Evolutionary conservation across 2,888 invertebrate species (phyloP), one percentile per base, ranked within the genome.

Genomic region (Orthosia incerta): DNA sequence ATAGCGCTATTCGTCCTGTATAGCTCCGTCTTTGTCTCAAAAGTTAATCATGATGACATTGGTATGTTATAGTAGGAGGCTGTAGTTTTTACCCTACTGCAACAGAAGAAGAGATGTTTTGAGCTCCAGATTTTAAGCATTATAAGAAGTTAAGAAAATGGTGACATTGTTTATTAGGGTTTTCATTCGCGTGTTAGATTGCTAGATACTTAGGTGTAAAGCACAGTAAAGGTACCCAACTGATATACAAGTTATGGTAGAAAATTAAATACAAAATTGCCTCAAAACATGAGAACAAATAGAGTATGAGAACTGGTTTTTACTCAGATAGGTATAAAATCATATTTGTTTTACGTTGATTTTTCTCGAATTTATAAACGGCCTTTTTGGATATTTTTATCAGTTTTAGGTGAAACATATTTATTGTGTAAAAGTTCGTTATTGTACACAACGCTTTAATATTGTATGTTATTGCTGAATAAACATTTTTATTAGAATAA

Each of bases 341-440:
- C 61, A 59, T 76, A 80, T 78, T 79, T 69, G 79, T 77, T 79
- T 67, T 65, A 67, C 68, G 68, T 81, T 71, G 26, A 53, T 70
- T 73, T 74, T 61, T 72, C 64, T 75, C 63, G 73, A 73, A 76
- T 80, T 83, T 83, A 78, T 56, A 71, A 61, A 70, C 59, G 67
- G 75, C 67, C 50, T 55, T 63, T 73, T 83, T 78, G 50, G 60
- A 71, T 20, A 63, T 71, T 60, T 67, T 71, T 67, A 57, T 63
- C 63, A 68, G n/a, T 67, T 71, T 82, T 79, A 74, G 76, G 71
- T 63, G 60, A 80, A 82, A 81, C 74, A 64, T 84, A 81, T 83
- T 68, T 74, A 53, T 78, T 80, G 72, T 79, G 74, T 68, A 71
- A 63, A 16, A 53, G 39, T 71, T 55, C 53, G 23, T 74, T 67